These are phyloP conservation scores for Rhinella marina DNA, from an alignment of 2,797 vertebrate genomes.

Conservation along the genomic window DNA sequence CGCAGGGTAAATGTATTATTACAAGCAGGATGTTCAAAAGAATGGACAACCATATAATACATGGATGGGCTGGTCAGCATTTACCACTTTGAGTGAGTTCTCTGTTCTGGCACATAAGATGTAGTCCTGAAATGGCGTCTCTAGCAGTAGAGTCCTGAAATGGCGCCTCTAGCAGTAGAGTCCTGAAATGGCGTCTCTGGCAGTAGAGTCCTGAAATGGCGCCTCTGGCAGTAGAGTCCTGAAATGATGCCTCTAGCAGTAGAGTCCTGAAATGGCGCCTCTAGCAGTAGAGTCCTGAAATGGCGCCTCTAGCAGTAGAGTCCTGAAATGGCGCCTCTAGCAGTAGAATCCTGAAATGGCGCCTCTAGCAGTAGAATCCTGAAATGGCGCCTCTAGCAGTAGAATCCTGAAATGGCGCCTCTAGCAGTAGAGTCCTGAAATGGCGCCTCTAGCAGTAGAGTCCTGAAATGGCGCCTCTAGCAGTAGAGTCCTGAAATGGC, in stretches of 20 bases:
- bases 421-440: background rate
- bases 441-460: fast-evolving
- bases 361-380: fast-evolving
- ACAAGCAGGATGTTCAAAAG: too few species aligned
- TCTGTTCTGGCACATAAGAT: background rate
- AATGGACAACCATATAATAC: background rate
- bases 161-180: fast-evolving
- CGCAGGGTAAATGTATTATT: background rate
- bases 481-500: background rate
- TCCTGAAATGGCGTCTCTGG: background rate
- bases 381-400: background rate
- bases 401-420: background rate
- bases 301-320: fast-evolving
- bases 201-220: background rate
- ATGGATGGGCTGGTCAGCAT: background rate
- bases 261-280: background rate
- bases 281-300: background rate
- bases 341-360: background rate
- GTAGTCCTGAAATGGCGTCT: background rate
- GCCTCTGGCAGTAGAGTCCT: too few species aligned
- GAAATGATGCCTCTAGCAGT: background rate
- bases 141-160: background rate
- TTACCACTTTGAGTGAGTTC: background rate
- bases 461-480: background rate
- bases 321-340: background rate